Percentiles rank a stretch among this genome's conserved stretches.
These are phyloP conservation scores for Cettia cetti DNA, from an alignment of 2,113 vertebrate species.

Conservation along the genomic window DNA sequence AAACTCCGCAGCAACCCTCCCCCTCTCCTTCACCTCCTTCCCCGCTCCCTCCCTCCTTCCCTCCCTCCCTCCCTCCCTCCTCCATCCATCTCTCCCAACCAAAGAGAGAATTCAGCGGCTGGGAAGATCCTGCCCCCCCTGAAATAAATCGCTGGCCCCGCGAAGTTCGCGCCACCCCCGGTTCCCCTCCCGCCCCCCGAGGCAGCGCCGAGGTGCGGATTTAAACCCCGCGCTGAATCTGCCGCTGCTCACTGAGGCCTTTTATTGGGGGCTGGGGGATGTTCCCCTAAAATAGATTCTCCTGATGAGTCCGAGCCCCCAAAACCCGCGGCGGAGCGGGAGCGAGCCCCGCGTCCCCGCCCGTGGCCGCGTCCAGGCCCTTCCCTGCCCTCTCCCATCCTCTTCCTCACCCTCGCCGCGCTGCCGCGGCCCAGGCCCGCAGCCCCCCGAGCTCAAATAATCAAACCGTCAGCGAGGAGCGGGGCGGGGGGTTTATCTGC, in stretches of 20 bases:
- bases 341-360: background rate
- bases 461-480: slow-evolving; percentile 62
- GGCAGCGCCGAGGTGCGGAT: background rate
- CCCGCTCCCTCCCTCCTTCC: too few species aligned
- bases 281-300: background rate
- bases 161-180: too few species aligned
- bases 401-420: background rate
- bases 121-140: too few species aligned
- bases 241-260: background rate
- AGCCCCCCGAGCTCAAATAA: slow-evolving; percentile 65
- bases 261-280: background rate
- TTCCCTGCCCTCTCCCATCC: background rate
- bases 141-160: too few species aligned
- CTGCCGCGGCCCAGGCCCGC: slow-evolving; percentile 1
- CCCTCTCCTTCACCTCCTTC: too few species aligned
- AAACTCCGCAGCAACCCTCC: too few species aligned
- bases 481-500: slow-evolving; percentile 48
- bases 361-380: background rate
- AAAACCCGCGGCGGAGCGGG: accelerated
- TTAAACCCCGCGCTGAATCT: background rate
- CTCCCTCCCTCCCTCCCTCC: too few species aligned
- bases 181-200: background rate
- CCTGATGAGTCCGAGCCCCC: background rate
- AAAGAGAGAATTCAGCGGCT: too few species aligned
- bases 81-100: too few species aligned